A percentile compares a stretch with the other conserved stretches of the same genome.
Evolutionary conservation across 2,888 invertebrate species (phyloP).

Genomic region (Cynaeus angustus): DNA sequence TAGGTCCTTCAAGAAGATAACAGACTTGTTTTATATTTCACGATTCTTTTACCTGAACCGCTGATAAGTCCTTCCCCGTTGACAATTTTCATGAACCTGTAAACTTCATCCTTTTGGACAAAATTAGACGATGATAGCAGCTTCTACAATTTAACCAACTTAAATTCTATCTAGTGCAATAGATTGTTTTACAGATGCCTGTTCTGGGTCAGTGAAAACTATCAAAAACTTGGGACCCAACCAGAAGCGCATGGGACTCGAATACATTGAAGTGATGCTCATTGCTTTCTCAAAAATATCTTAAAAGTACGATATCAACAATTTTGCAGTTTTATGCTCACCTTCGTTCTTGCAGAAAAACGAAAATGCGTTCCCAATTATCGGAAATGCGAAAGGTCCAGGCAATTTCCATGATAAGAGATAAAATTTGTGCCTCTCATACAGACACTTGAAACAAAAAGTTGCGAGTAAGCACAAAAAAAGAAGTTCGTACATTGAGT

Average conservation of each 20-base stretch:
- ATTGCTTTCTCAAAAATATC: conserved; percentile 54
- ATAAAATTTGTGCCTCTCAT: conserved; percentile 3
- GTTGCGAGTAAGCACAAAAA: not conserved
- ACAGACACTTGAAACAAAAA: not conserved
- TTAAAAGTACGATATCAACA: conserved; percentile 18
- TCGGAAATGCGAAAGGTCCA: conserved; percentile 57
- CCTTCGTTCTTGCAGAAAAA: conserved; percentile 14
- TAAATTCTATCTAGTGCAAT: not conserved
- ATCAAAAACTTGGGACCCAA: conserved; percentile 57
- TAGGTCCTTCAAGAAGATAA: conserved; percentile 48
- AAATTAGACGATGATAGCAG: conserved; percentile 57
- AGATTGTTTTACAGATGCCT: conserved; percentile 55
- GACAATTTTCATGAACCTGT: conserved; percentile 56
- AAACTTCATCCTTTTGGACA: conserved; percentile 56
- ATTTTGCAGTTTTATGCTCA: conserved; percentile 16
- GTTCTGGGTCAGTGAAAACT: conserved; percentile 54
- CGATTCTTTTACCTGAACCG: conserved; percentile 55
- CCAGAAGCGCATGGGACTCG: conserved; percentile 58
- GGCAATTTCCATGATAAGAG: conserved; percentile 49
- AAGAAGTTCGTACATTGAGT: too few species aligned
- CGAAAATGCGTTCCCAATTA: conserved; percentile 58
- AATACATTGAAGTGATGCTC: conserved; percentile 47
- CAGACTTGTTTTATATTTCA: not conserved
- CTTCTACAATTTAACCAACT: conserved; percentile 52
- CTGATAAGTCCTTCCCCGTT: conserved; percentile 58